Base-by-base conservation (phyloP, 2,888 invertebrate species). In the Blera fallax region DNA sequence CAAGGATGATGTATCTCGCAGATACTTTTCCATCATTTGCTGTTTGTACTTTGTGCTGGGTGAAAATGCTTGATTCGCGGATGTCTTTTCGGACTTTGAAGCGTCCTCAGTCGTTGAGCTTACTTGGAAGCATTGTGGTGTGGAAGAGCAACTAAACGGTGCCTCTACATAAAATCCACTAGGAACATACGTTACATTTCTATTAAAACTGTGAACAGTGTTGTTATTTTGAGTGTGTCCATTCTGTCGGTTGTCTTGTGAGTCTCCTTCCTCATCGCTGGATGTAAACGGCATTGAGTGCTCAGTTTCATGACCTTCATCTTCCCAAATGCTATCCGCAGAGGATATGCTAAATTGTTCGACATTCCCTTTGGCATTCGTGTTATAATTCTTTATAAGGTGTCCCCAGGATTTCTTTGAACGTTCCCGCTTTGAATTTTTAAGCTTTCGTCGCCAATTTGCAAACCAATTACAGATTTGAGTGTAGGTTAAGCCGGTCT, bases 381-480 rank as follows among this genome's bases (percentile, higher is more conserved):
- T 94, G 90, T 96, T 96, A 92, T 96, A 96, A 8, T 95, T 94
- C 84, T 92, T 92, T 29, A 92, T 96, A 4, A 96, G 93, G 90
- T 95, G 95, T 1, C 95, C 95, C 96, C 96, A 96, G 0, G 96
- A 95, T 88, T 94, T 94, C 88, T 94, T 94, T 82, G 94, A 94
- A 60, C 94, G 94, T 89, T 96, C 95, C 48, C 93, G 93, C 87
- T 95, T 95, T 0, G 95, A 95, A 90, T 96, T 96, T 92, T 96
- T 96, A 76, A 96, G 91, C 90, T 96, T 96, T 88, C 96, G 92
- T 80, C 96, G 93, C 96, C 96, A 96, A 89, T 96, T 96, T n/a
- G 96, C 96, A 90, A 96, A 96, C 96, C 96, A 96, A 91, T 96
- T 96, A 87, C 91, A 93, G 91, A 95, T 96, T 93, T 96, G 96